These are phyloP conservation scores for Enteromius argenteus DNA, from an alignment of 2,797 vertebrate species.

Conservation along the genomic window DNA sequence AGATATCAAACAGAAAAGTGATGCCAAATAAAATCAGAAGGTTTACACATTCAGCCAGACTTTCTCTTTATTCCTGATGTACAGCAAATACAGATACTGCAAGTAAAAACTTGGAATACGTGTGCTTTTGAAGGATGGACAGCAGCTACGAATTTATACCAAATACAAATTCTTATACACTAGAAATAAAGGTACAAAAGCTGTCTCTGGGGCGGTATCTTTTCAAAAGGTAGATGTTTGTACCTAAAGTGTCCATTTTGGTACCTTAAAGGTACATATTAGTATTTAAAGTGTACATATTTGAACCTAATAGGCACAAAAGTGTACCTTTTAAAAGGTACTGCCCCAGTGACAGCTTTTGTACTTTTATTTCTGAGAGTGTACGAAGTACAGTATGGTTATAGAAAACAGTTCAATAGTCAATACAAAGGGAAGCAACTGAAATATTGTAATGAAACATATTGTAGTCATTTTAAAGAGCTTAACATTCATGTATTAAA, in stretches of 20 bases:
- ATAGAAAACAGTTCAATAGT: not conserved
- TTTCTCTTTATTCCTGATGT: not conserved
- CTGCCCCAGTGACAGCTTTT: too few species aligned
- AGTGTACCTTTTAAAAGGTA: too few species aligned
- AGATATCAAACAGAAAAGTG: slow-evolving; percentile 7
- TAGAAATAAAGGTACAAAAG: too few species aligned
- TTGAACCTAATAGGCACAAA: too few species aligned
- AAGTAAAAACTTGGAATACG: not conserved
- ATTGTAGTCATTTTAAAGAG: not conserved
- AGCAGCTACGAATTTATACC: not conserved
- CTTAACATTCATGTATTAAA: not conserved
- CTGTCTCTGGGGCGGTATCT: too few species aligned
- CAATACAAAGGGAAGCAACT: not conserved
- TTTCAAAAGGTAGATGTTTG: too few species aligned
- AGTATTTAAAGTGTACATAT: too few species aligned
- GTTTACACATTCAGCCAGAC: not conserved
- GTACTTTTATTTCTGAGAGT: too few species aligned
- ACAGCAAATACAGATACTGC: not conserved
- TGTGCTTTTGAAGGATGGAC: not conserved
- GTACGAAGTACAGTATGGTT: not conserved
- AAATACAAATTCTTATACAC: not conserved
- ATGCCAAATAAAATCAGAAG: slow-evolving; percentile 33
- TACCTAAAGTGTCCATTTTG: too few species aligned
- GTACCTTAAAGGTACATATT: too few species aligned
- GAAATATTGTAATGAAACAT: not conserved